Evolutionary conservation across 1,140 invertebrate genomes (phyloP).

Genomic region (Drosophila ohnishii): DNA sequence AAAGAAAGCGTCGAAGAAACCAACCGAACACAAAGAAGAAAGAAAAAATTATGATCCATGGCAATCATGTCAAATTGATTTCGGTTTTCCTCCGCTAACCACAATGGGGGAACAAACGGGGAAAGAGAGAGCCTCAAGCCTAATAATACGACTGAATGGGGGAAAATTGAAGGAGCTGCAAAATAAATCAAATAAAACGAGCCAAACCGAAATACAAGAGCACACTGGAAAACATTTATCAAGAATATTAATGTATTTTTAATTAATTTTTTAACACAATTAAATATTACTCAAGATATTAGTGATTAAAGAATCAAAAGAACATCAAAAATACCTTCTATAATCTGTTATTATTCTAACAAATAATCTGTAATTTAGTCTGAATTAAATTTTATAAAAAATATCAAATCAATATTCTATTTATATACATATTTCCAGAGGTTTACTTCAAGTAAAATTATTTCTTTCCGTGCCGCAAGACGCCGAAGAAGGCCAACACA

Average conservation of each 20-base stretch:
- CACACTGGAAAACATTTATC: slow-evolving; percentile 3
- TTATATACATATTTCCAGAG: not conserved
- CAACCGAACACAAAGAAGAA: slow-evolving; percentile 22
- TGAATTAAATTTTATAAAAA: not conserved
- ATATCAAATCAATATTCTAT: not conserved
- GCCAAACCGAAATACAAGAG: slow-evolving; percentile 6
- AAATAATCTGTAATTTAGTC: not conserved
- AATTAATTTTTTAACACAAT: not conserved
- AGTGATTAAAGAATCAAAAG: not conserved
- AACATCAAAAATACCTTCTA: not conserved
- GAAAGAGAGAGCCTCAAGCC: slow-evolving; percentile 35
- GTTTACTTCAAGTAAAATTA: no score
- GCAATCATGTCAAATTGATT: slow-evolving; percentile 79
- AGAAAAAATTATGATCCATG: slow-evolving; percentile 70
- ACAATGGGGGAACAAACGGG: slow-evolving; percentile 21
- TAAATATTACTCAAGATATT: no score
- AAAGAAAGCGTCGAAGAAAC: slow-evolving; percentile 24
- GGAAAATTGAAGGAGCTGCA: slow-evolving; percentile 71
- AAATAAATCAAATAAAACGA: slow-evolving; percentile 73
- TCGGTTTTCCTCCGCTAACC: slow-evolving; percentile 33
- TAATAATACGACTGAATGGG: slow-evolving; percentile 55
- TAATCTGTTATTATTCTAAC: not conserved
- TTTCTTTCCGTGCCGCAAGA: slow-evolving; percentile 14
- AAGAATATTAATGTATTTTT: no score
- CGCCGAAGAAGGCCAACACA: slow-evolving; percentile 12